A percentile compares a stretch with the other conserved stretches of the same genome.
Evolutionary conservation across 2,888 invertebrate genomes (phyloP).

Genomic region (Eudemis profundana): DNA sequence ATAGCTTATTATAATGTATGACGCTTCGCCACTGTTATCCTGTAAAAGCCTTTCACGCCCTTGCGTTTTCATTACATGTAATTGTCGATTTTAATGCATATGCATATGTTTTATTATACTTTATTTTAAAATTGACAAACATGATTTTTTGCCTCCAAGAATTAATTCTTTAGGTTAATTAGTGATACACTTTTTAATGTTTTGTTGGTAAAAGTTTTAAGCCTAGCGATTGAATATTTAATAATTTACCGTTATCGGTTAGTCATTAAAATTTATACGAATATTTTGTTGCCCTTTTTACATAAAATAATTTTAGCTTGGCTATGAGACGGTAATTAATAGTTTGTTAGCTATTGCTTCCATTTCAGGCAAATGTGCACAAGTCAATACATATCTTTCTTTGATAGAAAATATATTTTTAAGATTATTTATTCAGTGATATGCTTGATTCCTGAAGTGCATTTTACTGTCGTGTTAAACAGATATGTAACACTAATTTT

Average conservation of each 20-base stretch:
- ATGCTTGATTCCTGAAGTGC: constrained; percentile 51
- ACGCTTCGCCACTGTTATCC: too few relatives aligned
- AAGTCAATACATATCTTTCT: constrained; percentile 44
- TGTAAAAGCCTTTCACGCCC: too few relatives aligned
- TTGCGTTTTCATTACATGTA: too few relatives aligned
- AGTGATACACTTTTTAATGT: too few relatives aligned
- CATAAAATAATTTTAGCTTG: neutral
- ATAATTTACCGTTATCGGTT: neutral
- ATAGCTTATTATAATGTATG: too few relatives aligned
- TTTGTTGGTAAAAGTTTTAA: neutral
- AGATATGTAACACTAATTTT: constrained; percentile 1
- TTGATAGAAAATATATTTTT: constrained; percentile 26
- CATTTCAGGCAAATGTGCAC: constrained; percentile 29
- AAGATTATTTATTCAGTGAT: constrained; percentile 41
- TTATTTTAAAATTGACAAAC: too few relatives aligned
- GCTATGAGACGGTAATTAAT: neutral
- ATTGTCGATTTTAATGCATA: too few relatives aligned
- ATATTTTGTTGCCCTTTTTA: neutral
- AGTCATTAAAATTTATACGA: neutral
- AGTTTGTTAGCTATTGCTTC: neutral
- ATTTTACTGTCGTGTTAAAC: constrained; percentile 45
- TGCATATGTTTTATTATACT: too few relatives aligned
- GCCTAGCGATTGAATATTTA: neutral
- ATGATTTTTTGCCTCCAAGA: too few relatives aligned
- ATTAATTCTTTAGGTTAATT: too few relatives aligned